These are phyloP conservation scores for Andrena minutula DNA, from an alignment of 2,888 invertebrate genomes.

Conservation along the genomic window DNA sequence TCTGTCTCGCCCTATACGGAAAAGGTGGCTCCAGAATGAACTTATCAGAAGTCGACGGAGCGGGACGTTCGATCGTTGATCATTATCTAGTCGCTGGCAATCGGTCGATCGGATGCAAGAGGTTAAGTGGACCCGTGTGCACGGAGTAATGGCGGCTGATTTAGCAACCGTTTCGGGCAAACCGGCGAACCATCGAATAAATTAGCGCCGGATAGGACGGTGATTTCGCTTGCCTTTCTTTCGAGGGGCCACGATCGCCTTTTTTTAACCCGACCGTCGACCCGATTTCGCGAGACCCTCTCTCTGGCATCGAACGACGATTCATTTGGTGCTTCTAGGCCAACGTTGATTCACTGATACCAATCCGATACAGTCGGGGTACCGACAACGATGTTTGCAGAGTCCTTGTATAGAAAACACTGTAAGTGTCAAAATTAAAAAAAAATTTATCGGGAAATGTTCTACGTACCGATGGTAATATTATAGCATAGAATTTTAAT, in stretches of 20 bases:
- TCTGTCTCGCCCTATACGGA: slow-evolving; percentile 22
- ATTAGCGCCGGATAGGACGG: slow-evolving; percentile 15
- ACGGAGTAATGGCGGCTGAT: slow-evolving; percentile 46
- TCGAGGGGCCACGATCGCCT: slow-evolving; percentile 7
- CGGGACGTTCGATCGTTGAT: slow-evolving; percentile 64
- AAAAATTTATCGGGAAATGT: no score
- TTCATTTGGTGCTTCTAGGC: neutral
- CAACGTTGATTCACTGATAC: neutral
- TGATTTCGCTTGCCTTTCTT: slow-evolving; percentile 33
- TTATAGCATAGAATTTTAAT: no score
- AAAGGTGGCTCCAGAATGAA: slow-evolving; percentile 55
- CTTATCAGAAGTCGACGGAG: slow-evolving; percentile 61
- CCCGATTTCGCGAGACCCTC: slow-evolving; percentile 16
- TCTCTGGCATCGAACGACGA: neutral
- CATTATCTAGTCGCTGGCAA: slow-evolving; percentile 66
- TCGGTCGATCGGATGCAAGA: slow-evolving; percentile 61
- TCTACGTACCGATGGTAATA: no score
- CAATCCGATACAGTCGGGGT: neutral
- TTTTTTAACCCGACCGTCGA: slow-evolving; percentile 14
- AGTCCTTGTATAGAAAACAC: neutral
- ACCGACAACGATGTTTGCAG: neutral
- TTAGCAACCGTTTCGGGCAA: slow-evolving; percentile 57
- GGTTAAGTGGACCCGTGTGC: slow-evolving; percentile 63
- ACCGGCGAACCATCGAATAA: slow-evolving; percentile 30
- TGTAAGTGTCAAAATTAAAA: no score